Evolutionary conservation across 2,888 invertebrate species (phyloP).

Genomic region (Euspilapteryx auroguttella): DNA sequence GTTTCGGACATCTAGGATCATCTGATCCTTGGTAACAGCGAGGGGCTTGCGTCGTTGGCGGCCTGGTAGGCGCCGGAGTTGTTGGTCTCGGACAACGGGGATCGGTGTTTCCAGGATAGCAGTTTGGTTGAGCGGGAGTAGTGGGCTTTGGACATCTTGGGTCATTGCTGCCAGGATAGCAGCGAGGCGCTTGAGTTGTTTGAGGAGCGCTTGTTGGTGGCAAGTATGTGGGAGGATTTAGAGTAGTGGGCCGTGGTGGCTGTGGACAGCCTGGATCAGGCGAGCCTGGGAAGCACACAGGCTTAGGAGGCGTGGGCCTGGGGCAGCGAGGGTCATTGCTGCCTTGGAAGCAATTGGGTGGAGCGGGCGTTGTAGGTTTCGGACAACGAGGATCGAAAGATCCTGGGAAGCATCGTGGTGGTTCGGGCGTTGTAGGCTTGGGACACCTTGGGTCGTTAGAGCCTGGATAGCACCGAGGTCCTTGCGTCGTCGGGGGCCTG

Average conservation of each 20-base stretch:
- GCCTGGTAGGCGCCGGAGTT: conserved; percentile 5
- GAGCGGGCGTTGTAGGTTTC: conserved; percentile 9
- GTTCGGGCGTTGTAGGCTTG: too few relatives aligned
- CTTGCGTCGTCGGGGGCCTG: too few relatives aligned
- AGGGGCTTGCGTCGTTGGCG: conserved; percentile 6
- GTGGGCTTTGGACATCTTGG: conserved; percentile 18
- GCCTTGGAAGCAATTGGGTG: conserved; percentile 12
- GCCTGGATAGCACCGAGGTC: conserved; percentile 12
- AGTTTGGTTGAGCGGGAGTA: conserved; percentile 2
- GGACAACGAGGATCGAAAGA: conserved; percentile 10
- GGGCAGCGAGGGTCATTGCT: conserved; percentile 19
- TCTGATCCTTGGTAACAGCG: conserved; percentile 13
- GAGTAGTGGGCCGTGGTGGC: conserved; percentile 9
- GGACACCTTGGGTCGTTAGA: conserved; percentile 17
- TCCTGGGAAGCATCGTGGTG: conserved; percentile 12
- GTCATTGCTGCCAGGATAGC: conserved; percentile 15
- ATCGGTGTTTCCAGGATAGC: conserved; percentile 8
- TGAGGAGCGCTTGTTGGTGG: too few relatives aligned
- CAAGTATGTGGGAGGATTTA: conserved; percentile 11
- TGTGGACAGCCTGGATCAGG: conserved; percentile 17
- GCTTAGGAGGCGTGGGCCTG: conserved; percentile 9
- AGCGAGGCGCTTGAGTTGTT: neutral
- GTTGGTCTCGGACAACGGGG: conserved; percentile 12
- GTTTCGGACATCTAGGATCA: conserved; percentile 13
- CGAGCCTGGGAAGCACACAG: conserved; percentile 16